phyloP scores from a whole-genome alignment of 2,113 vertebrate genomes.

The Porphyrio hochstetteri region DNA sequence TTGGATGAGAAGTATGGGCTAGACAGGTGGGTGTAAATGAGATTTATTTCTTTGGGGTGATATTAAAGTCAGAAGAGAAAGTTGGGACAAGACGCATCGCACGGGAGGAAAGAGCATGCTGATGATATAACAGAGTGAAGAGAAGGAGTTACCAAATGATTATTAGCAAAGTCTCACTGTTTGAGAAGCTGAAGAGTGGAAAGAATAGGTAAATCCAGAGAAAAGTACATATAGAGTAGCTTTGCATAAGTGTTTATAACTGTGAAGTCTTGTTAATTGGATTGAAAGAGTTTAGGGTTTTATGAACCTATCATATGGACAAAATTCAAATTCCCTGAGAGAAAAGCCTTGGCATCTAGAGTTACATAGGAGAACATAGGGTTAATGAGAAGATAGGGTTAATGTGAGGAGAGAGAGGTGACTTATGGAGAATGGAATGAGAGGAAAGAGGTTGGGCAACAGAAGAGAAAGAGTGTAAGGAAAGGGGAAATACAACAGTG shows the following conservation, averaged over 20 bases:
- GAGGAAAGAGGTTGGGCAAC: neutral
- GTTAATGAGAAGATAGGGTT: constrained; percentile 17
- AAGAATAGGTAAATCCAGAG: neutral
- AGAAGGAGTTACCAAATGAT: neutral
- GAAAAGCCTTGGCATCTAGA: neutral
- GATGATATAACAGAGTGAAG: neutral
- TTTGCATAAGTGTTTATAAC: neutral
- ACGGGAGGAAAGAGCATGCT: neutral
- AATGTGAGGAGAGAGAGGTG: constrained; percentile 26
- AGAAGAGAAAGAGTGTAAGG: neutral
- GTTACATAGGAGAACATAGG: too few relatives aligned
- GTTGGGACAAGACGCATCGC: neutral
- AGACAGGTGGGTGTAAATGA: neutral
- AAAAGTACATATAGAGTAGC: neutral
- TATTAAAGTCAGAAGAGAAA: neutral
- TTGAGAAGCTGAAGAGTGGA: neutral
- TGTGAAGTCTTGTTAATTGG: neutral
- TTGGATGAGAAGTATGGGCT: neutral
- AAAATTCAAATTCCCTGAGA: neutral
- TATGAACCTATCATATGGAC: neutral
- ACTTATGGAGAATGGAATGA: constrained; percentile 59
- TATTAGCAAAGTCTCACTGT: neutral
- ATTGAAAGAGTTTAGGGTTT: neutral
- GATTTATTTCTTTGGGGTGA: neutral
- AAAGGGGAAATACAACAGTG: neutral